phyloP scores from a whole-genome alignment of 2,888 invertebrate species.

The Ferdinandea cuprea region DNA sequence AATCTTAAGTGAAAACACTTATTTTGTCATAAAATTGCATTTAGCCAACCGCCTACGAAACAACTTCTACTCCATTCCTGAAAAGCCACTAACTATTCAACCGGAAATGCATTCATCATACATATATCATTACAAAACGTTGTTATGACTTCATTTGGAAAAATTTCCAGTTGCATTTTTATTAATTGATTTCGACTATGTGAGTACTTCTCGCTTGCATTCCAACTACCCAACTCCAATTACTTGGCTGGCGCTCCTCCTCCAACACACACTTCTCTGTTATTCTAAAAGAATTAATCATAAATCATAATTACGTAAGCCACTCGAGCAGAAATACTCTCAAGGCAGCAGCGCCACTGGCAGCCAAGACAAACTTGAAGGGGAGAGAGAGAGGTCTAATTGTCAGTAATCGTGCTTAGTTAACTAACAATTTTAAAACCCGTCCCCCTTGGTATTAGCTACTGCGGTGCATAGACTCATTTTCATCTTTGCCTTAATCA shows the following conservation, averaged over 20 bases:
- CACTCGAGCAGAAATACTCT: conserved; percentile 21
- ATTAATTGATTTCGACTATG: neutral
- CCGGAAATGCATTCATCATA: neutral
- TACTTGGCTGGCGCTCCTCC: neutral
- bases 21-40: too few species aligned
- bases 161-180: neutral
- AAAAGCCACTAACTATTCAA: too few species aligned
- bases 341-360: conserved; percentile 3
- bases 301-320: conserved; percentile 64
- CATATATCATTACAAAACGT: neutral
- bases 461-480: conserved; percentile 7
- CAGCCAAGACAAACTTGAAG: too few species aligned
- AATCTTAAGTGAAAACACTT: too few species aligned
- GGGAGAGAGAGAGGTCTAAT: conserved; percentile 32
- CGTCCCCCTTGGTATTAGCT: neutral
- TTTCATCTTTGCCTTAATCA: conserved; percentile 50
- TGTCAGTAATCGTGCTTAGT: conserved; percentile 66
- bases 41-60: too few species aligned
- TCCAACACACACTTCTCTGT: neutral
- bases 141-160: neutral
- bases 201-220: neutral
- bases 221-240: neutral
- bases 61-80: too few species aligned
- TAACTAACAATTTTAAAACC: conserved; percentile 29
- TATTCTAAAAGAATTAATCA: conserved; percentile 44